Percentiles rank a stretch among this genome's conserved stretches.
phyloP scores from a whole-genome alignment of 2,797 vertebrate species.

The Cuniculus paca region DNA sequence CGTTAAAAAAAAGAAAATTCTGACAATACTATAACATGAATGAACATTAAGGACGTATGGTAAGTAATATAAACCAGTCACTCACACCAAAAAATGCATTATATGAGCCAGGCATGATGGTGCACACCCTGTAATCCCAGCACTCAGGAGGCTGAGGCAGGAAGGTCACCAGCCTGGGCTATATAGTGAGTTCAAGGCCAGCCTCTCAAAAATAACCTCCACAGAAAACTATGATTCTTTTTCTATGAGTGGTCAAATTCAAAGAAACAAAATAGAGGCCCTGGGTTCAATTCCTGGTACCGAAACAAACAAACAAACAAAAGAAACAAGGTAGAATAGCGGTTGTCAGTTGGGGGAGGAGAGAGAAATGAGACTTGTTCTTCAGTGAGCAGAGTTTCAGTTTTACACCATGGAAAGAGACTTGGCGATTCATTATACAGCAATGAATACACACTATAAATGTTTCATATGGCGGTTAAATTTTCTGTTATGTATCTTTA shows the following conservation, averaged over 20 bases:
- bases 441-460: background rate
- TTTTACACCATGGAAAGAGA: background rate
- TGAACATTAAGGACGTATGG: background rate
- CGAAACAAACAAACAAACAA: background rate
- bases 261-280: background rate
- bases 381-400: background rate
- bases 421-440: background rate
- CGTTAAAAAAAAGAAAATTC: background rate
- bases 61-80: constrained; percentile 17
- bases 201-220: too few relatives aligned
- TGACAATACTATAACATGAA: background rate
- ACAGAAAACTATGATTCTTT: background rate
- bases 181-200: too few relatives aligned
- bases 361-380: background rate
- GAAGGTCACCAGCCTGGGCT: too few relatives aligned
- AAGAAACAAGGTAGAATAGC: background rate
- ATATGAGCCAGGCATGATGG: background rate
- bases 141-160: too few relatives aligned
- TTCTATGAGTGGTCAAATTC: constrained; percentile 12
- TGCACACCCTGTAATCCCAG: too few relatives aligned
- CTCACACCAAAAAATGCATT: background rate
- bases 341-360: background rate
- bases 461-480: background rate
- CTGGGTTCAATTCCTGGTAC: too few relatives aligned
- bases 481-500: background rate